A percentile compares a stretch with the other conserved stretches of the same genome.
phyloP scores from a whole-genome alignment of 2,888 invertebrate genomes.

The Orgyia antiqua region DNA sequence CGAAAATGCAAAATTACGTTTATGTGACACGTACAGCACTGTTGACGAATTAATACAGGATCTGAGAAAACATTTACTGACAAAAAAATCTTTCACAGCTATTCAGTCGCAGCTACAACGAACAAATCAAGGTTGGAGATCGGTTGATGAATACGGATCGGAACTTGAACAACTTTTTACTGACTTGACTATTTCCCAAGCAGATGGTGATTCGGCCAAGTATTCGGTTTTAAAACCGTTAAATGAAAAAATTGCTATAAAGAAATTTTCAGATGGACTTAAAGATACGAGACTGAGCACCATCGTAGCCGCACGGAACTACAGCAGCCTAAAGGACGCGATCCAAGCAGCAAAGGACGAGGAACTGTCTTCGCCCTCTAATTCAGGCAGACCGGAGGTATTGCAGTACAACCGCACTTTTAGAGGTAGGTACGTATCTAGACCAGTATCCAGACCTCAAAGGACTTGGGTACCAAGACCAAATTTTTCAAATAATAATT shows the following conservation, averaged over 20 bases:
- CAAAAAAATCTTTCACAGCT: conserved; percentile 8
- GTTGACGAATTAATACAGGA: conserved; percentile 6
- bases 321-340: conserved; percentile 5
- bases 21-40: conserved; percentile 1
- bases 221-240: conserved; percentile 6
- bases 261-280: conserved; percentile 3
- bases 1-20: conserved; percentile 6
- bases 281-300: conserved; percentile 2
- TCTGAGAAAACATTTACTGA: conserved; percentile 7
- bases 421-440: too few species aligned
- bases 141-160: conserved; percentile 8
- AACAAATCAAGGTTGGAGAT: conserved; percentile 2
- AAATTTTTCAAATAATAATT: background rate
- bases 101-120: conserved; percentile 6
- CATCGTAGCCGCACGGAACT: conserved; percentile 4
- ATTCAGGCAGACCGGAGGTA: background rate
- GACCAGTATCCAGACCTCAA: too few species aligned
- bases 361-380: background rate
- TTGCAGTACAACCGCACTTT: background rate
- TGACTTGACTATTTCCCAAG: conserved; percentile 13
- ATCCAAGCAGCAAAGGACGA: conserved; percentile 7
- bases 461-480: background rate
- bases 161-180: conserved; percentile 10
- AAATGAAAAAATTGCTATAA: conserved; percentile 2
- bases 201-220: conserved; percentile 5